phyloP scores from a whole-genome alignment of 2,888 invertebrate species.

The Catocala sponsa region DNA sequence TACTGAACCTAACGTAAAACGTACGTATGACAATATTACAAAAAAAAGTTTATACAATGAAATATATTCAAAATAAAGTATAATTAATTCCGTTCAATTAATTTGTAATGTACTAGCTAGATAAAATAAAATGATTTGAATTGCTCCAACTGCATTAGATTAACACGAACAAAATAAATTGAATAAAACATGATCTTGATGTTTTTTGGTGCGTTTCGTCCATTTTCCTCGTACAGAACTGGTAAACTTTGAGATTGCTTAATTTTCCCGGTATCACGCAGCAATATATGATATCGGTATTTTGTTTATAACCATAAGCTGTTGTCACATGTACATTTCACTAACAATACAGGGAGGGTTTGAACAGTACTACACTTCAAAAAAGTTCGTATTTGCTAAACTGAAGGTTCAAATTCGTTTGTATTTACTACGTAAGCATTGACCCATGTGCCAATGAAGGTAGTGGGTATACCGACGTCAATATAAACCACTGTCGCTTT shows the following conservation, averaged over 20 bases:
- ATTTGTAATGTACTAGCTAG: too few relatives aligned
- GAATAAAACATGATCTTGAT: not conserved
- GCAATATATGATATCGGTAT: slow-evolving; percentile 56
- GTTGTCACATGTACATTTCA: slow-evolving; percentile 58
- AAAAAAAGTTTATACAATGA: too few relatives aligned
- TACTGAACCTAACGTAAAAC: too few relatives aligned
- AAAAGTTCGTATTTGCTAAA: slow-evolving; percentile 45
- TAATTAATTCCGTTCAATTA: too few relatives aligned
- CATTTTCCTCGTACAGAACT: slow-evolving; percentile 59
- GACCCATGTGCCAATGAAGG: slow-evolving; percentile 71
- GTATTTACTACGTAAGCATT: slow-evolving; percentile 48
- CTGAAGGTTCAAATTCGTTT: slow-evolving; percentile 66
- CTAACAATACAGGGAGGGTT: slow-evolving; percentile 54
- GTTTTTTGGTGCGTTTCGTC: not conserved
- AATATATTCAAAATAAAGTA: too few relatives aligned
- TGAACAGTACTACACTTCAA: slow-evolving; percentile 32
- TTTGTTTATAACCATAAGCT: slow-evolving; percentile 53
- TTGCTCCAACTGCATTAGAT: not conserved
- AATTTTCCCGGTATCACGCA: slow-evolving; percentile 74
- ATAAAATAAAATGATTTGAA: not conserved
- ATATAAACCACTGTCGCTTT: slow-evolving; percentile 86
- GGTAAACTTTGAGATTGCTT: slow-evolving; percentile 60
- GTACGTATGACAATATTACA: too few relatives aligned
- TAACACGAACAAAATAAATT: not conserved
- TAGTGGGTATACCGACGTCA: slow-evolving; percentile 81